These are phyloP conservation scores for Drosophila sechellia DNA, from an alignment of 1,140 invertebrate genomes.

Conservation along the genomic window DNA sequence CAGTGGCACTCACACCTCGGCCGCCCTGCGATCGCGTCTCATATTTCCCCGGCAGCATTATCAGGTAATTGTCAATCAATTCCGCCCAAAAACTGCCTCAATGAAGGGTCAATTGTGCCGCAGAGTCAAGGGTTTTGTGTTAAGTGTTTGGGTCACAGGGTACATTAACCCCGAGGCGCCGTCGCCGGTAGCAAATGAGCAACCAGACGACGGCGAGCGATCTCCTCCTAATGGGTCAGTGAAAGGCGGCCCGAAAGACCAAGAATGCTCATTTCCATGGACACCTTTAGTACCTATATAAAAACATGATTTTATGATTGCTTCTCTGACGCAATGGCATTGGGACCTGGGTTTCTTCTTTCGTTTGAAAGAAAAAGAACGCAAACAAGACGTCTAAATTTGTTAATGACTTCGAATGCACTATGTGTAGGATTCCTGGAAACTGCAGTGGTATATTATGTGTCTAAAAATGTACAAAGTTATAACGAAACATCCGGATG, in stretches of 20 bases:
- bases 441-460: slow-evolving; percentile 7
- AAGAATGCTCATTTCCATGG: slow-evolving; percentile 7
- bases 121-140: slow-evolving; percentile 26
- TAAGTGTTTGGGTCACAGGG: slow-evolving; percentile 19
- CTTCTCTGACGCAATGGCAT: slow-evolving; percentile 30
- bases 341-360: slow-evolving; percentile 20
- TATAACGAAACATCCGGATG: slow-evolving; percentile 1
- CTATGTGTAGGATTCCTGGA: slow-evolving; percentile 17
- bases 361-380: slow-evolving; percentile 9
- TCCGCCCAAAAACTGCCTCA: background rate
- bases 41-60: slow-evolving; percentile 78
- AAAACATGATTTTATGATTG: slow-evolving; percentile 35
- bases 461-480: slow-evolving; percentile 12
- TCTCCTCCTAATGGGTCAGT: slow-evolving; percentile 46
- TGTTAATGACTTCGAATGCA: slow-evolving; percentile 21
- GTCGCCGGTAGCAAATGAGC: slow-evolving; percentile 38
- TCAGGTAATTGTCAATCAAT: slow-evolving; percentile 67
- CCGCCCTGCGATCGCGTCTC: slow-evolving; percentile 67
- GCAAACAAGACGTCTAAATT: slow-evolving; percentile 17
- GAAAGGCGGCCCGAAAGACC: slow-evolving; percentile 20
- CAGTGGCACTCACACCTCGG: slow-evolving; percentile 56
- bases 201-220: slow-evolving; percentile 23
- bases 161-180: slow-evolving; percentile 75
- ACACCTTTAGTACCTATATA: slow-evolving; percentile 12
- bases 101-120: slow-evolving; percentile 4